These are phyloP conservation scores for Mormyrus hasselquistii DNA, from an alignment of 2,797 vertebrate genomes.

Conservation along the genomic window DNA sequence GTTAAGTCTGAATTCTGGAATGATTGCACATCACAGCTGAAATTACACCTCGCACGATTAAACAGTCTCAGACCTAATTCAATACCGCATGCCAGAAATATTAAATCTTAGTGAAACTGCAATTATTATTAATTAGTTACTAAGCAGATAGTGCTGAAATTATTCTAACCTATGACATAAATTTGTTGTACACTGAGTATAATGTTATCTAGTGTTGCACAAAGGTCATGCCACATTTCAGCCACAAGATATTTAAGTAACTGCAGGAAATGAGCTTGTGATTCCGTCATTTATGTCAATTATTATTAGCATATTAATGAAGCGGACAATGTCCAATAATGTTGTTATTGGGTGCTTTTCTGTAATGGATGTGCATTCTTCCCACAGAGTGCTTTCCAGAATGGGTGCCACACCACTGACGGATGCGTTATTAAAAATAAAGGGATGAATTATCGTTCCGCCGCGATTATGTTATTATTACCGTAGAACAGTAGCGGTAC, in stretches of 20 bases:
- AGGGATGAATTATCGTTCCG: background rate
- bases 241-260: background rate
- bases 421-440: slow-evolving; percentile 1
- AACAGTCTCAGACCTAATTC: background rate
- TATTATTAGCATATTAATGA: slow-evolving; percentile 2
- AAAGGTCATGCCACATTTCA: background rate
- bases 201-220: background rate
- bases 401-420: background rate
- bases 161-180: background rate
- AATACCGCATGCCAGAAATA: background rate
- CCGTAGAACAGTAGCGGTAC: background rate
- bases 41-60: slow-evolving; percentile 2
- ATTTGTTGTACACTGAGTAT: background rate
- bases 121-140: slow-evolving; percentile 7
- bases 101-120: background rate
- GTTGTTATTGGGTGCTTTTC: background rate
- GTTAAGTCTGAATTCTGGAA: slow-evolving; percentile 3
- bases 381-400: background rate
- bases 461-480: background rate
- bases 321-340: background rate
- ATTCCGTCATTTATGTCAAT: background rate
- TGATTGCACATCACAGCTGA: background rate
- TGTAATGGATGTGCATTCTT: background rate
- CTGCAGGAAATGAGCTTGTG: background rate
- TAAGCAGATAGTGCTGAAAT: background rate